Conservation (phyloP, 2,888 invertebrate genomes). For the Frankliniella intonsa region DNA sequence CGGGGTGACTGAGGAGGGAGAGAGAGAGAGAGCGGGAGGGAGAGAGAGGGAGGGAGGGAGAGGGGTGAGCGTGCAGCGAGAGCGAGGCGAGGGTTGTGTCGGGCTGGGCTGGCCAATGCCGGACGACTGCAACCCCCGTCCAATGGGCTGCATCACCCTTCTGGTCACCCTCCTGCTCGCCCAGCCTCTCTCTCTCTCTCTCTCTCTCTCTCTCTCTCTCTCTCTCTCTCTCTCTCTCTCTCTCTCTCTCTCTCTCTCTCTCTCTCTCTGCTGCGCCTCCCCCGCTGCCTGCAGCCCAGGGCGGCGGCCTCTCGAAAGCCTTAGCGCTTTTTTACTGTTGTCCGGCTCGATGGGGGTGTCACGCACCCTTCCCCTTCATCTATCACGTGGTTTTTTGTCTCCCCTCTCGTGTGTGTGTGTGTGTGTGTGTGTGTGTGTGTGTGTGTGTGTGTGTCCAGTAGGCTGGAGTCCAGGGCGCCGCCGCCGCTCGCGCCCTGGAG, state of each 20-base stretch:
- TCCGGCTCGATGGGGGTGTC: constrained; percentile 10
- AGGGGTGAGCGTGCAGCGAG: too few species aligned
- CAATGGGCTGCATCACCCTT: neutral
- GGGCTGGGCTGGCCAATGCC: neutral
- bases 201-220: constrained; percentile 1
- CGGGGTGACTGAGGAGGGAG: too few species aligned
- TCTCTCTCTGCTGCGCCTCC: neutral
- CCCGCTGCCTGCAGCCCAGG: neutral
- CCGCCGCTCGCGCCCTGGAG: too few species aligned
- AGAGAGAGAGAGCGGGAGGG: neutral
- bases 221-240: neutral
- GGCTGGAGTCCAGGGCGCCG: too few species aligned
- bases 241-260: constrained; percentile 1
- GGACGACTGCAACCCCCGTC: neutral
- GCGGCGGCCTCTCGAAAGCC: neutral
- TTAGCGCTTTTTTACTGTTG: neutral
- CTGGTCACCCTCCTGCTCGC: neutral
- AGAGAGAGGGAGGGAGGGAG: too few species aligned
- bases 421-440: too few species aligned
- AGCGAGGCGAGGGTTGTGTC: too few species aligned
- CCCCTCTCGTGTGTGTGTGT: too few species aligned
- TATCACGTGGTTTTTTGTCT: constrained; percentile 5
- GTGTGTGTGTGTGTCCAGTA: too few species aligned
- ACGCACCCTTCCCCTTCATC: constrained; percentile 8
- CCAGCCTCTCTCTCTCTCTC: neutral